Evolutionary conservation across 1,140 invertebrate genomes (phyloP), one percentile per base, ranked within the genome.

Genomic region (Pogonomyrmex barbatus): DNA sequence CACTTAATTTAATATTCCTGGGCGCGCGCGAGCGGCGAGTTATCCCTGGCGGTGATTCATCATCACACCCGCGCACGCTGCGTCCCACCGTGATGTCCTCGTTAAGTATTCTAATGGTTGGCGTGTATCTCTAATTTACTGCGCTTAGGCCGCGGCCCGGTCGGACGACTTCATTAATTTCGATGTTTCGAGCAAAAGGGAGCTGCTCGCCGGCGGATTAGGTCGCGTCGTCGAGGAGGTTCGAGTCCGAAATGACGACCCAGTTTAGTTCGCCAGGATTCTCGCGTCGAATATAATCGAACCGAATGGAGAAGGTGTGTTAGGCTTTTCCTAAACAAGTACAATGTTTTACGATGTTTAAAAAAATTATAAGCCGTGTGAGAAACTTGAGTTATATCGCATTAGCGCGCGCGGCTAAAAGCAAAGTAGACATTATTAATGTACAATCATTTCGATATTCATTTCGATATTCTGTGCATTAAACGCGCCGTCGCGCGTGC

Each of bases 21-120:
- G 75, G 86, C 89, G 87, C 87, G 91, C 54, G 67, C 30, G 47
- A 36, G 24, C 85, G 86, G 73, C 81, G 77, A 88, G 76, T 78
- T 90, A 90, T 87, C 65, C 42, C 83, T 70, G 76, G 63, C 87
- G 87, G 86, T 93, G 92, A 93, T 93, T 93, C 92, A 92, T 93
- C 91, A 91, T 92, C 87, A 92, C 92, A 93, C 92, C 92, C 92
- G 91, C 92, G 92, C 92, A 92, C 68, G 68, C 86, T 86, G 88
- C 92, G 81, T 92, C 91, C 90, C 92, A 91, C 92, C 91, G 86
- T 91, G 90, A 91, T 89, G 92, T 92, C 91, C 92, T 93, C 92
- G 92, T 93, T 93, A 93, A 91, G 91, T 93, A 93, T 93, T 93
- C 91, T 92, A 93, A 93, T 92, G 91, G 89, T 77, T 84, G 63